phyloP scores from a whole-genome alignment of 2,888 invertebrate species.

The Acleris emargana region DNA sequence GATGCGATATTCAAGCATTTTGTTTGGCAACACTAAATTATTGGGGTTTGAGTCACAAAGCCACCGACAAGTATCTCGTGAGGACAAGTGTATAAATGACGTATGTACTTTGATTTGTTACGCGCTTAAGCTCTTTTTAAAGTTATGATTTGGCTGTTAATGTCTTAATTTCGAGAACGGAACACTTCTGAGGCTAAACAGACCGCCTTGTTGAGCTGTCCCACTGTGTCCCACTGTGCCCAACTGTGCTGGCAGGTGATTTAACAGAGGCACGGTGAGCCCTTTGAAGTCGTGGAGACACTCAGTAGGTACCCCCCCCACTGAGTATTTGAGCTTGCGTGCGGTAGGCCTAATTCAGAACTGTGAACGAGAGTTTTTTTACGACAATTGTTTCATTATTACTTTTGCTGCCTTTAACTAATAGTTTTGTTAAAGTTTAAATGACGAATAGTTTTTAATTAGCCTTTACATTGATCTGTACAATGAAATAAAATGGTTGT shows the following conservation, averaged over 20 bases:
- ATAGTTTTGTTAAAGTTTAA: too few species aligned
- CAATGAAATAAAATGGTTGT: too few species aligned
- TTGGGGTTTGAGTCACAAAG: conserved; percentile 61
- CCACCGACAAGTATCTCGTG: conserved; percentile 48
- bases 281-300: conserved; percentile 20
- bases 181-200: conserved; percentile 73
- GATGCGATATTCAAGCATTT: conserved; percentile 44
- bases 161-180: conserved; percentile 77
- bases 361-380: neutral
- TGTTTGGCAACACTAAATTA: conserved; percentile 55
- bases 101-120: neutral
- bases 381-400: neutral
- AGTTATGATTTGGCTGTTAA: conserved; percentile 54
- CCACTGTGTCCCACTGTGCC: conserved; percentile 42
- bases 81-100: conserved; percentile 5
- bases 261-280: conserved; percentile 9
- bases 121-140: conserved; percentile 9
- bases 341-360: conserved; percentile 31
- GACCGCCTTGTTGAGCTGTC: conserved; percentile 64
- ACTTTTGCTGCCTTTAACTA: too few species aligned
- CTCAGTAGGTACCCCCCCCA: conserved; percentile 22
- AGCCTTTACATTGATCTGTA: too few species aligned
- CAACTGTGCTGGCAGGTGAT: conserved; percentile 51
- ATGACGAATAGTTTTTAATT: too few species aligned
- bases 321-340: conserved; percentile 11